Evolutionary conservation across 2,888 invertebrate genomes (phyloP).

Genomic region (Chironomus riparius): DNA sequence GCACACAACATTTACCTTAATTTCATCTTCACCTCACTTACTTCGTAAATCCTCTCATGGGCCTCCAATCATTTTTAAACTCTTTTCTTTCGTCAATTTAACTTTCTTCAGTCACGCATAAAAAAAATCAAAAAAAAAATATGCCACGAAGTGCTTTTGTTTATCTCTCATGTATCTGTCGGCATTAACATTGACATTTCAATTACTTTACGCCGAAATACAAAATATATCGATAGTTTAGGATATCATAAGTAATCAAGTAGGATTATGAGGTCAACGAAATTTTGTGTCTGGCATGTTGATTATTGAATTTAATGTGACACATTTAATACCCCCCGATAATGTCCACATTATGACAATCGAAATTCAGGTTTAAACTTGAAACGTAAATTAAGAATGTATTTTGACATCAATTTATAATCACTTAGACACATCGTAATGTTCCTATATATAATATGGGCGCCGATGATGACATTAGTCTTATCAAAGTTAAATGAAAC

Average conservation of each 20-base stretch:
- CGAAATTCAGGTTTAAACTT: background rate
- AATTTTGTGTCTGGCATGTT: background rate
- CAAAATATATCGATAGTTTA: background rate
- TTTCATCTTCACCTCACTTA: too few species aligned
- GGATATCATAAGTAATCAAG: background rate
- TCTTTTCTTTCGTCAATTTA: background rate
- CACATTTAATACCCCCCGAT: background rate
- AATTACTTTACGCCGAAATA: background rate
- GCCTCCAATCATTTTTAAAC: background rate
- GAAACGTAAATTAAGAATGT: background rate
- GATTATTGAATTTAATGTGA: background rate
- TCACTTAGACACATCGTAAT: background rate
- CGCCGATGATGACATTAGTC: background rate
- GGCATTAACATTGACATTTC: conserved; percentile 6
- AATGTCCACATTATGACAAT: background rate
- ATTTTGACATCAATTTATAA: too few species aligned
- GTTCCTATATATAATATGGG: background rate
- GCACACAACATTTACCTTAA: too few species aligned
- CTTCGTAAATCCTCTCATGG: background rate
- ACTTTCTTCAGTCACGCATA: background rate
- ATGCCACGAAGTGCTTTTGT: background rate
- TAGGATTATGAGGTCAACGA: conserved; percentile 9
- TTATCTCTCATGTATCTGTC: background rate
- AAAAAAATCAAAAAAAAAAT: background rate
- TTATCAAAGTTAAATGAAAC: background rate